Base-by-base conservation (phyloP, 2,113 vertebrate genomes). In the Cervus canadensis region DNA sequence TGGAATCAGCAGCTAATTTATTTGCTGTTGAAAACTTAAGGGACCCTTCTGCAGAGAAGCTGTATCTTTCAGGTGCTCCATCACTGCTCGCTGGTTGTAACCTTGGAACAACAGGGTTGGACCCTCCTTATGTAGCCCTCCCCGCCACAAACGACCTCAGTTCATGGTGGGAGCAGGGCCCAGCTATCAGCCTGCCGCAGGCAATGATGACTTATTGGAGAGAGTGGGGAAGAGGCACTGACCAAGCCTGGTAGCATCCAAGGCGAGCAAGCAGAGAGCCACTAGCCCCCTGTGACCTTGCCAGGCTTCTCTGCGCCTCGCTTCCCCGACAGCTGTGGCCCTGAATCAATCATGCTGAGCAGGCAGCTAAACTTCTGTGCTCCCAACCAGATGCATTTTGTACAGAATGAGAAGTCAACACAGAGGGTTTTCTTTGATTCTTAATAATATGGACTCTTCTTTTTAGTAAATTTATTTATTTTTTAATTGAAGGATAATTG, bases 201-300 rank as follows among this genome's bases (percentile, higher is more conserved):
- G 6, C 15, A 76, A 14, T 13, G 2, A 17, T 59, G 28, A 64
- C 91, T 94, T 54, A 17, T 26, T 88, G 30, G 86, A n/a, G 25
- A 50, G 28, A 23, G 1, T 36, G 14, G 57, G 79, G 40, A 45
- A 26, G n/a, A 87, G 23, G 7, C 0, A 1, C 50, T 25, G 13
- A 59, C 10, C 6, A 76, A 71, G 89, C 71, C 45, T 6, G 1
- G 12, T 0, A 0, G 76, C 3, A 45, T 95, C 17, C 2, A 0
- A 15, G 1, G 45, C 1, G 3, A 52, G 52, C 17, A 15, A 40
- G 36, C n/a, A 33, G 2, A 45, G 33, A 59, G 56, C 62, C 56
- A 52, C 33, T 3, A 40, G 81, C 13, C 0, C 45, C 6, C 59
- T 16, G 60, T 71, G 90, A 74, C 88, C 79, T 87, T 33, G 28